phyloP scores from a whole-genome alignment of 2,113 vertebrate genomes.

The Tyto alba region DNA sequence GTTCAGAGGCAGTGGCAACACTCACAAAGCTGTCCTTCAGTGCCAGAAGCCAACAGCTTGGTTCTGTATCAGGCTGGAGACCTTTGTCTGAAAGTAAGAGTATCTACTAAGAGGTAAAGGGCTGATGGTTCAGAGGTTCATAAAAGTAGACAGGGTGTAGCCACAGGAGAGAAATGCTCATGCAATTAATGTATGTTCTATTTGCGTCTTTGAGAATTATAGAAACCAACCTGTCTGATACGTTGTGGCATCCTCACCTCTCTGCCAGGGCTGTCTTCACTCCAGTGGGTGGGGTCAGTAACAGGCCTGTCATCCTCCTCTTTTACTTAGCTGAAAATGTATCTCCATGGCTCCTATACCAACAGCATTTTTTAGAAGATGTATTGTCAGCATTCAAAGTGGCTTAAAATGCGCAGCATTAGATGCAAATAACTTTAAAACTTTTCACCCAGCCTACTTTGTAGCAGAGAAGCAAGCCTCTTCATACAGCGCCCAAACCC shows the following conservation, averaged over 20 bases:
- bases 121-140: constrained; percentile 13
- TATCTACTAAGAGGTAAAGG: not conserved
- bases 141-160: constrained; percentile 46
- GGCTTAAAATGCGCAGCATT: not conserved
- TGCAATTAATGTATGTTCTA: not conserved
- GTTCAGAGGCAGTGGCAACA: not conserved
- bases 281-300: not conserved
- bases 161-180: constrained; percentile 3
- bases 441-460: not conserved
- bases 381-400: not conserved
- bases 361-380: not conserved
- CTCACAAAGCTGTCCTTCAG: not conserved
- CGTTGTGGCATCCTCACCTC: not conserved
- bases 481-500: not conserved
- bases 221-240: constrained; percentile 45
- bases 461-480: not conserved
- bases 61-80: not conserved
- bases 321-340: not conserved
- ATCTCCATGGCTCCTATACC: not conserved
- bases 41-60: not conserved
- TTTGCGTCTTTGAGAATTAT: constrained; percentile 31
- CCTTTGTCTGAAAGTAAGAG: constrained; percentile 30
- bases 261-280: not conserved
- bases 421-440: not conserved
- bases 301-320: not conserved